A percentile compares a stretch with the other conserved stretches of the same genome.
Conservation (phyloP, 2,113 vertebrate genomes). For the Gallinago media region DNA sequence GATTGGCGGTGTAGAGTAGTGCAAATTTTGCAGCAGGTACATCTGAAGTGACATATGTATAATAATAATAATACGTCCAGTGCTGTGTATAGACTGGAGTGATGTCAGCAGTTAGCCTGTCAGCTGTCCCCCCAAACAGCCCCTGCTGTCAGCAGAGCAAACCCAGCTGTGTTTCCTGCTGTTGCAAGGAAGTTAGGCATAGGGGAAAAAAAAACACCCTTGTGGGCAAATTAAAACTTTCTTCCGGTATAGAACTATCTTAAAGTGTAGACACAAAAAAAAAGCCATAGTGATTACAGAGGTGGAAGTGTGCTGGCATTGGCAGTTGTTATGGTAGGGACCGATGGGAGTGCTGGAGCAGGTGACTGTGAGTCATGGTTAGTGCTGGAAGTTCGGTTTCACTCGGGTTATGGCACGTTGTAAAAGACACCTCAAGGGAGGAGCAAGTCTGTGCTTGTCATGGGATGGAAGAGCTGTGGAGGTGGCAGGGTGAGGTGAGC, state of each 20-base stretch:
- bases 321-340: accelerated
- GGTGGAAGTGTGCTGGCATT: accelerated
- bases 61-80: no score
- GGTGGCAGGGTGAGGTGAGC: not conserved
- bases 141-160: accelerated
- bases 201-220: no score
- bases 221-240: not conserved
- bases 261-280: accelerated
- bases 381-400: accelerated
- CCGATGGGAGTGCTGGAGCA: not conserved
- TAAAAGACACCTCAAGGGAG: not conserved
- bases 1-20: accelerated
- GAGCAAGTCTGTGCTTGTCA: not conserved
- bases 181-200: accelerated
- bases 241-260: accelerated
- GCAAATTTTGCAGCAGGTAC: no score
- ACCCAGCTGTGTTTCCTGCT: not conserved
- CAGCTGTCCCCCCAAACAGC: no score
- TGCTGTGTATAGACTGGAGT: no score
- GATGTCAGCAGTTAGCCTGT: no score
- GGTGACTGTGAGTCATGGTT: not conserved
- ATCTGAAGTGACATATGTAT: no score
- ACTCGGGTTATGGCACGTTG: accelerated
- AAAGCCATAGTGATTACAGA: accelerated
- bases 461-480: not conserved